phyloP scores from a whole-genome alignment of 92 coral and sea anemone genomes.

The Paramuricea clavata region DNA sequence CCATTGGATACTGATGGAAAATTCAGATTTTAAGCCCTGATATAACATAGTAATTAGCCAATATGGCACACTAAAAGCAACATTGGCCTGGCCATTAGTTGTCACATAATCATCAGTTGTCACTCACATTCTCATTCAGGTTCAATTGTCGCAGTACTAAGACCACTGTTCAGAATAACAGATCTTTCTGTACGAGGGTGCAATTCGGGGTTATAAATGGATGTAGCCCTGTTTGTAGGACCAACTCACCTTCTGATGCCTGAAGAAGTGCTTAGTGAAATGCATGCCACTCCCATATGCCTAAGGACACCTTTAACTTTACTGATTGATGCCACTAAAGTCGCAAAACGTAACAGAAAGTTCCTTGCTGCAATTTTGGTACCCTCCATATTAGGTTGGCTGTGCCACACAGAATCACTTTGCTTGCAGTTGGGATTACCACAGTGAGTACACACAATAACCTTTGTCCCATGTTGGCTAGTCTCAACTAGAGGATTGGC shows the following conservation, averaged over 20 bases:
- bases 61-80: too few species aligned
- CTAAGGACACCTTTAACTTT: slow-evolving; percentile 62
- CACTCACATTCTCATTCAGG: too few species aligned
- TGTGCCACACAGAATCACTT: slow-evolving; percentile 62
- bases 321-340: slow-evolving; percentile 61
- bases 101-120: too few species aligned
- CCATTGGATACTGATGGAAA: not conserved
- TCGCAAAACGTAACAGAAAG: slow-evolving; percentile 71
- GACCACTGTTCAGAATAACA: too few species aligned
- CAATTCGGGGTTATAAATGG: not conserved
- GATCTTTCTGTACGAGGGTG: not conserved
- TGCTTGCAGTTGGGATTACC: slow-evolving; percentile 61
- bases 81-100: too few species aligned
- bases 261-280: slow-evolving; percentile 64
- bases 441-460: slow-evolving; percentile 52
- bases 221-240: not conserved
- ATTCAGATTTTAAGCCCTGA: too few species aligned
- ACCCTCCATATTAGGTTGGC: slow-evolving; percentile 70
- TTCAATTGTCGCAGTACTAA: too few species aligned
- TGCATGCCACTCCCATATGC: slow-evolving; percentile 74
- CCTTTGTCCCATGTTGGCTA: slow-evolving; percentile 60
- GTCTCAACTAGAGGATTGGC: slow-evolving; percentile 64
- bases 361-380: slow-evolving; percentile 64
- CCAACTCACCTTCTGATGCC: slow-evolving; percentile 69
- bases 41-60: too few species aligned